Evolutionary conservation across 2,113 vertebrate species (phyloP).

Genomic region (Lepisosteus oculatus): DNA sequence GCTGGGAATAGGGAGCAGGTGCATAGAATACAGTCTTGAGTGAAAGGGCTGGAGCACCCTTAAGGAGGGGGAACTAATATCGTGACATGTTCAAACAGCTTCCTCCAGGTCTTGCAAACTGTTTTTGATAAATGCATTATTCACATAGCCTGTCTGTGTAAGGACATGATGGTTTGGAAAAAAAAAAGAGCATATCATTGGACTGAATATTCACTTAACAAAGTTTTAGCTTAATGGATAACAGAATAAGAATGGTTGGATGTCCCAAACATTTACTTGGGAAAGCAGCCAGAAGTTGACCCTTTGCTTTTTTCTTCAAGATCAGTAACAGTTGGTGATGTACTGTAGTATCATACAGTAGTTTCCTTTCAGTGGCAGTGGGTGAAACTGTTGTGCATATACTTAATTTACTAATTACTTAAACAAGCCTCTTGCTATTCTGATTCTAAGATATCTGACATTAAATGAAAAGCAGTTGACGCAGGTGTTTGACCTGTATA

Average conservation of each 20-base stretch:
- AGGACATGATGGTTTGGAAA: neutral
- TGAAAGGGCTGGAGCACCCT: too few species aligned
- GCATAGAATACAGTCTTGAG: too few species aligned
- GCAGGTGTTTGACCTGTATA: too few species aligned
- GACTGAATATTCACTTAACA: neutral
- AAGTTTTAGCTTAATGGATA: neutral
- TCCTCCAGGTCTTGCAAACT: neutral
- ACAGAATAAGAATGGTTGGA: neutral
- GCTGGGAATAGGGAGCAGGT: too few species aligned
- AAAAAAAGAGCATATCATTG: neutral
- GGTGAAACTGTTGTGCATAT: too few species aligned
- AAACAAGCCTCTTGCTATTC: too few species aligned
- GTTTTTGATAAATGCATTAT: neutral
- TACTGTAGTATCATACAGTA: too few species aligned
- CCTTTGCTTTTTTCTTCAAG: neutral
- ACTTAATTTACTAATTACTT: too few species aligned
- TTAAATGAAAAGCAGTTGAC: too few species aligned
- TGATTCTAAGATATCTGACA: too few species aligned
- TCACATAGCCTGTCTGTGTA: neutral
- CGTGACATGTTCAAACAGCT: neutral
- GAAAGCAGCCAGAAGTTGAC: neutral
- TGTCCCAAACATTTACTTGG: neutral
- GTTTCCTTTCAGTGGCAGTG: too few species aligned
- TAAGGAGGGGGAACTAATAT: too few species aligned
- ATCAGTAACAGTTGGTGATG: neutral